phyloP scores from a whole-genome alignment of 2,113 vertebrate species.

The Caracal caracal region DNA sequence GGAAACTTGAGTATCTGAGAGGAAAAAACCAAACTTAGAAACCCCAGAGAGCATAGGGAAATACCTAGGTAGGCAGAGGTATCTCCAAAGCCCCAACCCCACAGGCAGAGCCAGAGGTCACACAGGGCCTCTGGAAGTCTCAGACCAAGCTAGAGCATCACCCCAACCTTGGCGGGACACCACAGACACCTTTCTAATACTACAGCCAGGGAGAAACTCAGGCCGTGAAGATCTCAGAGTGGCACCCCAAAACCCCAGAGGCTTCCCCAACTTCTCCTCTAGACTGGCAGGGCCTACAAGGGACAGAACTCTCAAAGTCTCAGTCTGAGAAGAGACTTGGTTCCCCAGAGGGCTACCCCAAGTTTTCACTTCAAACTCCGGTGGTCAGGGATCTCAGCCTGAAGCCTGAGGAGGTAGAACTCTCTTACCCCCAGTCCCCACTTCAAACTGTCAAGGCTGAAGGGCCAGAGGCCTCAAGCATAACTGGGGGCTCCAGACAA shows the following conservation, averaged over 20 bases:
- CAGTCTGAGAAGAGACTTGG: background rate
- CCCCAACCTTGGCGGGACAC: background rate
- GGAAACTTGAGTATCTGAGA: background rate
- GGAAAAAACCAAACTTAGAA: background rate
- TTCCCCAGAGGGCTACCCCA: background rate
- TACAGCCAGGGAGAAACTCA: background rate
- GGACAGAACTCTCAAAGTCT: background rate
- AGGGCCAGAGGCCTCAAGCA: background rate
- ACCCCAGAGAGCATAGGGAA: background rate
- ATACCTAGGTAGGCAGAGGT: background rate
- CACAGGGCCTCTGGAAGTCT: background rate
- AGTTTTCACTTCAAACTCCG: background rate
- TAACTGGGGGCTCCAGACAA: background rate
- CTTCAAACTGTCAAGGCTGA: background rate
- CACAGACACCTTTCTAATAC: background rate
- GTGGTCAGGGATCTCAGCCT: background rate
- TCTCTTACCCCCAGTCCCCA: background rate
- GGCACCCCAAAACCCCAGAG: background rate
- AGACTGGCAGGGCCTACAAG: background rate
- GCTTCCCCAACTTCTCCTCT: background rate
- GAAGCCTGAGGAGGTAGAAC: background rate
- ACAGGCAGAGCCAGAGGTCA: background rate
- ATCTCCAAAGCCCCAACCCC: background rate
- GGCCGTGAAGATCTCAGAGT: background rate
- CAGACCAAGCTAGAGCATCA: background rate